phyloP scores from a whole-genome alignment of 2,797 vertebrate genomes.

The Peromyscus attwateri region DNA sequence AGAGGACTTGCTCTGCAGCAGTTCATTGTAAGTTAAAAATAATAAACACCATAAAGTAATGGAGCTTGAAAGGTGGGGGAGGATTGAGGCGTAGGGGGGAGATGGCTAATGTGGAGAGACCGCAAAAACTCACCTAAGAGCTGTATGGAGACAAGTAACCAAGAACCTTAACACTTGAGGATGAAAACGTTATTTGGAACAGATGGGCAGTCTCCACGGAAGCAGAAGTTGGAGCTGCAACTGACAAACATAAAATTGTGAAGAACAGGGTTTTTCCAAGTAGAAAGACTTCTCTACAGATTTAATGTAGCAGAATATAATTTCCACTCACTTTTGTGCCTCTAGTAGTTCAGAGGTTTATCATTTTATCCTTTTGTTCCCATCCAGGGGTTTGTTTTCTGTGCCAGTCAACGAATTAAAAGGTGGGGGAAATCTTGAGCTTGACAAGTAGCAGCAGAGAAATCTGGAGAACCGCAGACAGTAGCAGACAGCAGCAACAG shows the following conservation, averaged over 20 bases:
- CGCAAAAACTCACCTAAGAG: neutral
- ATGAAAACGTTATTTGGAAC: neutral
- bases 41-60: conserved; percentile 33
- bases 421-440: neutral
- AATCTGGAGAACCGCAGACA: neutral
- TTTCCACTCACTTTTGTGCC: conserved; percentile 47
- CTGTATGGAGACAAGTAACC: neutral
- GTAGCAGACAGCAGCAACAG: neutral
- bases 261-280: neutral
- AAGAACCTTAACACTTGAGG: conserved; percentile 1
- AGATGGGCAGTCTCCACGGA: neutral
- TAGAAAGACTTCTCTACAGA: neutral
- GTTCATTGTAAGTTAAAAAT: neutral
- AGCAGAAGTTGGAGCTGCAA: neutral
- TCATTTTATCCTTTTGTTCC: neutral
- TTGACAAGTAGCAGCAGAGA: neutral
- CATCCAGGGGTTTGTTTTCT: neutral
- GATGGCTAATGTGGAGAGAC: neutral
- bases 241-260: neutral
- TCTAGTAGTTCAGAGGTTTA: conserved; percentile 14
- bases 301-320: neutral
- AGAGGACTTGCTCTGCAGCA: neutral
- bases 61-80: neutral
- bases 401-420: neutral
- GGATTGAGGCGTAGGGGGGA: neutral